Conservation (phyloP, 1,140 invertebrate genomes). For the Phocides pigmalion region DNA sequence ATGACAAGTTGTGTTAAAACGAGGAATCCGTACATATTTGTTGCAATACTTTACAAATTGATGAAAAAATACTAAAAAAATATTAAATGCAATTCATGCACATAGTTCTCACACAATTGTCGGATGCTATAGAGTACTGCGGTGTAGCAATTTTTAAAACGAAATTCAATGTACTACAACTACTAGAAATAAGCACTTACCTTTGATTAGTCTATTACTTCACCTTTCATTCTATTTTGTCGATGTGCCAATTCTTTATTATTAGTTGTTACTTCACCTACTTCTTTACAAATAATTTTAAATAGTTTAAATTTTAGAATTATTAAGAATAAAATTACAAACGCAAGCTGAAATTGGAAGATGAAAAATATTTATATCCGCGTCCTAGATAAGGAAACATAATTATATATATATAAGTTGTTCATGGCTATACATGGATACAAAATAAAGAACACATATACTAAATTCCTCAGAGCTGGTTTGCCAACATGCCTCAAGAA, state of each 20-base stretch:
- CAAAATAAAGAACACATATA: not conserved
- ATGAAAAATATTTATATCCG: too few species aligned
- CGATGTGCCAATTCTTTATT: not conserved
- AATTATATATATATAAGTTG: not conserved
- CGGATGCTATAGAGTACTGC: not conserved
- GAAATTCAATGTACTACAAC: conserved; percentile 2
- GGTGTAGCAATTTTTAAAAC: not conserved
- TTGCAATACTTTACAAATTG: not conserved
- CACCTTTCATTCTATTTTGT: conserved; percentile 2
- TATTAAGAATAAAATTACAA: not conserved
- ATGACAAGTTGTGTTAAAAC: not conserved
- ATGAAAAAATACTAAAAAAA: conserved; percentile 2
- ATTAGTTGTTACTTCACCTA: not conserved
- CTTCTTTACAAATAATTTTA: not conserved
- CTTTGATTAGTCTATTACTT: not conserved
- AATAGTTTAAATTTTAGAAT: not conserved
- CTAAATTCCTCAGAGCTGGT: conserved; percentile 20
- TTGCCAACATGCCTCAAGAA: conserved; percentile 1
- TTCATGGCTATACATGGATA: not conserved
- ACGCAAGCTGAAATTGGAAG: not conserved
- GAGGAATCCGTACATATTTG: not conserved
- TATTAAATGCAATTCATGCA: conserved; percentile 1
- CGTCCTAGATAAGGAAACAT: too few species aligned
- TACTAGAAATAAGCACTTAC: not conserved
- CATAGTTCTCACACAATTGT: not conserved